These are phyloP conservation scores for Littorina saxatilis DNA, from an alignment of 1,140 invertebrate genomes.

Conservation along the genomic window DNA sequence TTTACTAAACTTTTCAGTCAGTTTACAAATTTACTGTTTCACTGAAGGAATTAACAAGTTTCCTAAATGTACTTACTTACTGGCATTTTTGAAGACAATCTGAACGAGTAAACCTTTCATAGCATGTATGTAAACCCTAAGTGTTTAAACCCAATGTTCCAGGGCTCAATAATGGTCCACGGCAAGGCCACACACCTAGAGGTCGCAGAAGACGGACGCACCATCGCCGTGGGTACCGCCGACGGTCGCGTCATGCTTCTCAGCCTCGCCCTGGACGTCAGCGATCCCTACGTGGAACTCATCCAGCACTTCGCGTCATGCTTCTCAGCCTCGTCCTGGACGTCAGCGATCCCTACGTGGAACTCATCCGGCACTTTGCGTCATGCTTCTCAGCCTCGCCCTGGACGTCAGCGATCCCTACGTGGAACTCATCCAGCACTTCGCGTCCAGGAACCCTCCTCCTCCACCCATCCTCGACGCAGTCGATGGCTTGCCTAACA, in stretches of 20 bases:
- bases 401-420: slow-evolving; percentile 65
- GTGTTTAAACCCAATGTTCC: slow-evolving; percentile 9
- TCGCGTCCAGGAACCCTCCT: slow-evolving; percentile 52
- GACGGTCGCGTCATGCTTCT: slow-evolving; percentile 69
- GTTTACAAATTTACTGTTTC: no score
- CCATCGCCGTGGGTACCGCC: slow-evolving; percentile 65
- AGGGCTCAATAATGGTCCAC: slow-evolving; percentile 62
- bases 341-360: slow-evolving; percentile 60
- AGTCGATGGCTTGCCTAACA: neutral
- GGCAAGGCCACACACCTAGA: slow-evolving; percentile 60
- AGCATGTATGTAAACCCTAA: no score
- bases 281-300: slow-evolving; percentile 63
- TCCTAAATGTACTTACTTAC: no score
- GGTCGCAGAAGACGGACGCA: slow-evolving; percentile 69
- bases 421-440: slow-evolving; percentile 58
- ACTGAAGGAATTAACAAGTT: no score
- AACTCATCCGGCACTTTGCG: slow-evolving; percentile 61
- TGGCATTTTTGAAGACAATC: no score
- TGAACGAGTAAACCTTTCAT: no score
- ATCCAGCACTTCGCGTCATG: slow-evolving; percentile 63
- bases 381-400: slow-evolving; percentile 65
- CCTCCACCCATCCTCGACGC: slow-evolving; percentile 33
- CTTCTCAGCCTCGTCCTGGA: slow-evolving; percentile 64
- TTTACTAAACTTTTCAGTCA: no score
- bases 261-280: slow-evolving; percentile 60